Evolutionary conservation across 2,113 vertebrate species (phyloP).

Genomic region (Hucho hucho): DNA sequence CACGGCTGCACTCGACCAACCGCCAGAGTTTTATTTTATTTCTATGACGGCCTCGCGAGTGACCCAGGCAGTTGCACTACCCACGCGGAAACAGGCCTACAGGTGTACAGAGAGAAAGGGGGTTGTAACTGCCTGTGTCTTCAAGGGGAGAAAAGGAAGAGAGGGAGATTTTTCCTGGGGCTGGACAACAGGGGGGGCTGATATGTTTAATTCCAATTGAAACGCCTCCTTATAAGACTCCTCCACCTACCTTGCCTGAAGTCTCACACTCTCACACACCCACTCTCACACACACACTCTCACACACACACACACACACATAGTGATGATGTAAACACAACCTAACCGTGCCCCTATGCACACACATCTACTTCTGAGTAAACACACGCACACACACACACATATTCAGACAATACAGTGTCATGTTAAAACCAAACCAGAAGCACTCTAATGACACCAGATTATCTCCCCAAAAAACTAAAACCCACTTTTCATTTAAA

Average conservation of each 20-base stretch:
- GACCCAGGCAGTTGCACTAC: conserved; percentile 4
- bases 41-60: conserved; percentile 5
- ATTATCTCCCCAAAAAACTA: not conserved
- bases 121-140: not conserved
- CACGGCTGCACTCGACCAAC: not conserved
- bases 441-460: not conserved
- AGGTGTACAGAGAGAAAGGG: not conserved
- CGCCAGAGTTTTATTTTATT: not conserved
- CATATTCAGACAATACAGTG: conserved; percentile 6
- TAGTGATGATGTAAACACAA: conserved; percentile 51
- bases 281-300: conserved; percentile 2
- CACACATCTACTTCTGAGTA: not conserved
- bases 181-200: not conserved
- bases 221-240: no score
- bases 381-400: conserved; percentile 6
- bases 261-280: no score
- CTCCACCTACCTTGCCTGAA: not conserved
- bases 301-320: not conserved
- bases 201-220: no score
- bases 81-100: not conserved
- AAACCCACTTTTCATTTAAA: conserved; percentile 20
- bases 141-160: not conserved
- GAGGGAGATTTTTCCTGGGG: not conserved
- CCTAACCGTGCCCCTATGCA: conserved; percentile 37
- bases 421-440: not conserved